A percentile compares a stretch with the other conserved stretches of the same genome.
These are phyloP conservation scores for Tolmerus cingulatus DNA, from an alignment of 2,888 invertebrate genomes.

Conservation along the genomic window DNA sequence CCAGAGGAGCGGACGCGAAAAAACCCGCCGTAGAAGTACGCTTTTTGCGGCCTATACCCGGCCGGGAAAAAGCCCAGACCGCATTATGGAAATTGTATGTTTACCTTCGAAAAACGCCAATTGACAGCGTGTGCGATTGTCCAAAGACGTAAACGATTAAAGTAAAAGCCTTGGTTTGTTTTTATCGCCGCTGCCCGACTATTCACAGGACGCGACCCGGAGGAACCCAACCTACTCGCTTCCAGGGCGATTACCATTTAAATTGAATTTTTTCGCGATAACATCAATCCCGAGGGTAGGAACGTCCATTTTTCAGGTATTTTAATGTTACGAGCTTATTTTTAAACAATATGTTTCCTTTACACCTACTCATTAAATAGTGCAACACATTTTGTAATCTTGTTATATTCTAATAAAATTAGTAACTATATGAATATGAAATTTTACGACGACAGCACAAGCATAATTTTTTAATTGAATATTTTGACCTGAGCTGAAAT, in stretches of 20 bases:
- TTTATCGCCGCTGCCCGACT: background rate
- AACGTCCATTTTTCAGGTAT: background rate
- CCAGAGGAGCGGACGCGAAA: background rate
- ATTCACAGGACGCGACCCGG: background rate
- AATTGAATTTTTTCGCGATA: background rate
- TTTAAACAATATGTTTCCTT: background rate
- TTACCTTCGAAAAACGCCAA: slow-evolving; percentile 26
- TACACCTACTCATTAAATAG: background rate
- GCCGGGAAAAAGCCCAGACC: slow-evolving; percentile 3
- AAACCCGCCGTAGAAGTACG: background rate
- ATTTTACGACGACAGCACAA: background rate
- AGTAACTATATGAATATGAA: background rate
- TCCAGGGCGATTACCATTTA: background rate
- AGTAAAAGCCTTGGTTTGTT: slow-evolving; percentile 10
- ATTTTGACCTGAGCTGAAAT: background rate
- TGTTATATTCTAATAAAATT: background rate
- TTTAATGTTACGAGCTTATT: background rate
- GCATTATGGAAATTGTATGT: slow-evolving; percentile 32
- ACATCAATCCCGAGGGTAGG: background rate
- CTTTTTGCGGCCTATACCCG: slow-evolving; percentile 23
- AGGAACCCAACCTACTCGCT: background rate
- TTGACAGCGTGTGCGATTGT: slow-evolving; percentile 24
- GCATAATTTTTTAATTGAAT: background rate
- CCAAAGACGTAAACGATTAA: slow-evolving; percentile 4
- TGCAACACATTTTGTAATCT: background rate